These are phyloP conservation scores for Pagrus major DNA, from an alignment of 2,113 vertebrate species.

Conservation along the genomic window DNA sequence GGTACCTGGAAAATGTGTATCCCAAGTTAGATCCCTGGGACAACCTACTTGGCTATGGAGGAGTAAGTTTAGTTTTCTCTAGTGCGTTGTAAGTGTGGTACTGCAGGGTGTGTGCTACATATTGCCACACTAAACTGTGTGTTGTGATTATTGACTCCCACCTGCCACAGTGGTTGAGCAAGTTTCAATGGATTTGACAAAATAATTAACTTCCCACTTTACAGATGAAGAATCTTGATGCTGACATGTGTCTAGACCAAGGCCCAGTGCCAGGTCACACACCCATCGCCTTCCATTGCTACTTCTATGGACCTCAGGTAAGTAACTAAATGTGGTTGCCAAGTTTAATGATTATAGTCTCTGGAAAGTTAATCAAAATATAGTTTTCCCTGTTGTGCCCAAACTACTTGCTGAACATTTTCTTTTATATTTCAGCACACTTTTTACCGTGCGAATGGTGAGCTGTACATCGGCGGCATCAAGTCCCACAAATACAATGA, in stretches of 20 bases:
- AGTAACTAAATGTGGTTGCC: neutral
- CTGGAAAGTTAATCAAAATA: neutral
- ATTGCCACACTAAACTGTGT: neutral
- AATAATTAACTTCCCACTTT: neutral
- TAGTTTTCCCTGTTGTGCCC: neutral
- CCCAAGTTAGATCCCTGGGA: constrained; percentile 83
- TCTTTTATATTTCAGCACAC: constrained; percentile 20
- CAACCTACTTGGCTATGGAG: constrained; percentile 71
- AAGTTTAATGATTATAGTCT: neutral
- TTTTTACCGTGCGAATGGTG: constrained; percentile 61
- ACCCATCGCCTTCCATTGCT: constrained; percentile 70
- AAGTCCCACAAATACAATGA: constrained; percentile 64
- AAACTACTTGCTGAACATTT: neutral
- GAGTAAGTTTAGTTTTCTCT: constrained; percentile 55
- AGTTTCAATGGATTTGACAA: neutral
- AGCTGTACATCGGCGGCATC: constrained; percentile 74
- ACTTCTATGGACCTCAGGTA: constrained; percentile 73
- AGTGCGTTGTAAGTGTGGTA: rapidly evolving
- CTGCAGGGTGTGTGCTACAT: neutral
- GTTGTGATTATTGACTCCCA: rapidly evolving
- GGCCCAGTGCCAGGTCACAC: constrained; percentile 76
- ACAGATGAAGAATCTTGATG: constrained; percentile 69
- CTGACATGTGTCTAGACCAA: constrained; percentile 73
- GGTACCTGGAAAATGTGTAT: constrained; percentile 96
- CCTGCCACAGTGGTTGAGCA: neutral